Evolutionary conservation across 2,888 invertebrate species (phyloP).

Genomic region (Cryptus armator): DNA sequence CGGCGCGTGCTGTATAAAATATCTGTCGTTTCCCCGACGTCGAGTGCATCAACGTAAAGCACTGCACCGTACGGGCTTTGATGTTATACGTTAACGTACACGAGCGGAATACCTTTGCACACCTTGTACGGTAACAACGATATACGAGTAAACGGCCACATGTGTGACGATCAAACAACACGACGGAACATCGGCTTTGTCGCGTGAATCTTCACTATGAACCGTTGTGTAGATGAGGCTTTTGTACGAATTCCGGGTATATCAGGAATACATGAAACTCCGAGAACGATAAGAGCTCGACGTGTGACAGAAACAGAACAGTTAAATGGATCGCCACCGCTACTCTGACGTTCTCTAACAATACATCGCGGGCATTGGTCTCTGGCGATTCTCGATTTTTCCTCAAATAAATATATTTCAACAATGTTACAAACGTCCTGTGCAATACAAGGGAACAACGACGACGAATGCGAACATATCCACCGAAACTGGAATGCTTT

Average conservation of each 20-base stretch:
- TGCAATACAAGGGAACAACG: constrained; percentile 27
- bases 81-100: background rate
- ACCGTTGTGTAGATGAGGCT: constrained; percentile 14
- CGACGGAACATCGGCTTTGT: constrained; percentile 13
- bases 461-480: background rate
- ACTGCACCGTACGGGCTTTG: background rate
- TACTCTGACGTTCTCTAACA: background rate
- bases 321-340: constrained; percentile 37
- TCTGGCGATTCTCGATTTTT: constrained; percentile 34
- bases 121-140: background rate
- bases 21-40: constrained; percentile 2
- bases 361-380: constrained; percentile 34
- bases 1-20: background rate
- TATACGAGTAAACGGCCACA: background rate
- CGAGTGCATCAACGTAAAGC: background rate
- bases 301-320: constrained; percentile 28
- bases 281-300: constrained; percentile 19
- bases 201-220: constrained; percentile 19
- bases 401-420: constrained; percentile 39
- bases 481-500: background rate
- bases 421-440: constrained; percentile 16
- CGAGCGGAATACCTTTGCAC: background rate
- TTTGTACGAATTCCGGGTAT: constrained; percentile 10
- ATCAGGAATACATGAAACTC: background rate
- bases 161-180: background rate